Evolutionary conservation across 2,888 invertebrate species (phyloP), one percentile per base, ranked within the genome.

Genomic region (Nymphalis polychloros): DNA sequence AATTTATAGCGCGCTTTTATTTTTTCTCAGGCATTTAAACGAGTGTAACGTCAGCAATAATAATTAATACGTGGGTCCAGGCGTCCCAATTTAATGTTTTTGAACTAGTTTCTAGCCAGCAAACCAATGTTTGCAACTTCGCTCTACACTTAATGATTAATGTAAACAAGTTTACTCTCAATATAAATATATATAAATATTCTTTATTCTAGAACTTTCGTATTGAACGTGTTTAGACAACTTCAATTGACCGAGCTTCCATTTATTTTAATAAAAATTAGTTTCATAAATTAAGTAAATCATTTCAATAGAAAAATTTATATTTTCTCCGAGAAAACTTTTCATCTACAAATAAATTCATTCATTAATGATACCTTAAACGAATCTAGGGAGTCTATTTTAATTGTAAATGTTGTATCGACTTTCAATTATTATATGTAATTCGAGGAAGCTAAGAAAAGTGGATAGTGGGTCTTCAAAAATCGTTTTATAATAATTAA

Each of bases 81-180:
- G 79, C 82, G 83, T 79, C 86, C 87, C 86, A 88, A 88, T 87
- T 89, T 88, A 84, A 86, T 86, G 83, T 82, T 87, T 88, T 89
- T 86, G 83, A 88, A 83, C 81, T 80, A 86, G 84, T 90, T 90
- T 89, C 27, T 31, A 31, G 27, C 27, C 89, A 87, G 86, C 81
- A 83, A 83, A 80, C 84, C 41, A 13, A 41, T 83, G 63, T 53
- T 57, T 19, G 57, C 57, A 19, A 57, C 57, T 57, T 41, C 57
- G n/a, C 57, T 41, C 17, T 19, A 19, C 57, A 35, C 49, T 57
- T 52, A 59, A 62, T 49, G 48, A 67, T 49, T 48, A 67, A 60
- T 67, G 60, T 55, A 53, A 70, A 60, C 63, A 67, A 69, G 47
- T 68, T 17, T 35, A 1, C 47, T 13, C 19, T 55, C 13, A 13